These are phyloP conservation scores for Apistogramma diplotaenia DNA, from an alignment of 2,113 vertebrate genomes.

Conservation along the genomic window DNA sequence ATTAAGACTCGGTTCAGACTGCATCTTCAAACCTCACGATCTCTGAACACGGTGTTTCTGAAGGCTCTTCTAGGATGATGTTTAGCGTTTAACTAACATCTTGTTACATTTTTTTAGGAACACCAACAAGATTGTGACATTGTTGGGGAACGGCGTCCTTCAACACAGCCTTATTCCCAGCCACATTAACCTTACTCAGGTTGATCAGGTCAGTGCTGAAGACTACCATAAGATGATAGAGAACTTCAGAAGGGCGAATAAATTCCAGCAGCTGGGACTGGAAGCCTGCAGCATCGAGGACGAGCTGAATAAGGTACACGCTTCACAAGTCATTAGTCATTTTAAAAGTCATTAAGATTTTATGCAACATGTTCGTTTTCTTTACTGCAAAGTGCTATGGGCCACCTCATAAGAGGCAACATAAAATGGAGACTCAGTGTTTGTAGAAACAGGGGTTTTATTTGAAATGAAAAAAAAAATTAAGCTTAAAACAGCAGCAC, in stretches of 20 bases:
- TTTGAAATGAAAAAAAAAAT: no score
- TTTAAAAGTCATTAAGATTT: not conserved
- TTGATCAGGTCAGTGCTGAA: conserved; percentile 77
- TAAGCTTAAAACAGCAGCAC: no score
- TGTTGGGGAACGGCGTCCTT: conserved; percentile 79
- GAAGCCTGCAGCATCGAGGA: conserved; percentile 86
- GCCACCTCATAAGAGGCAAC: not conserved
- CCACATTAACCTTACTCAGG: conserved; percentile 87
- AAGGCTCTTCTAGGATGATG: not conserved
- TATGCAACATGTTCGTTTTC: not conserved
- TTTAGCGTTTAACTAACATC: not conserved
- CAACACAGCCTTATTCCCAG: conserved; percentile 84
- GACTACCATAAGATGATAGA: conserved; percentile 88
- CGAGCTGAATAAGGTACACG: conserved; percentile 90
- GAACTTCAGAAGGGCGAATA: conserved; percentile 79
- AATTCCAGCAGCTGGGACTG: conserved; percentile 82
- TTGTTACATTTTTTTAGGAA: conserved; percentile 78
- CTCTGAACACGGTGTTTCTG: not conserved
- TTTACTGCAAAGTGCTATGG: not conserved
- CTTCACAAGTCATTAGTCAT: not conserved
- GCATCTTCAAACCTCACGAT: not conserved
- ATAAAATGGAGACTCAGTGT: no score
- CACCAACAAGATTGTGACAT: conserved; percentile 80
- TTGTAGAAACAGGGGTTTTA: no score
- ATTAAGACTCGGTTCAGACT: not conserved